Conservation (phyloP, 2,797 vertebrate genomes). For the Parauchenoglanis ngamensis region DNA sequence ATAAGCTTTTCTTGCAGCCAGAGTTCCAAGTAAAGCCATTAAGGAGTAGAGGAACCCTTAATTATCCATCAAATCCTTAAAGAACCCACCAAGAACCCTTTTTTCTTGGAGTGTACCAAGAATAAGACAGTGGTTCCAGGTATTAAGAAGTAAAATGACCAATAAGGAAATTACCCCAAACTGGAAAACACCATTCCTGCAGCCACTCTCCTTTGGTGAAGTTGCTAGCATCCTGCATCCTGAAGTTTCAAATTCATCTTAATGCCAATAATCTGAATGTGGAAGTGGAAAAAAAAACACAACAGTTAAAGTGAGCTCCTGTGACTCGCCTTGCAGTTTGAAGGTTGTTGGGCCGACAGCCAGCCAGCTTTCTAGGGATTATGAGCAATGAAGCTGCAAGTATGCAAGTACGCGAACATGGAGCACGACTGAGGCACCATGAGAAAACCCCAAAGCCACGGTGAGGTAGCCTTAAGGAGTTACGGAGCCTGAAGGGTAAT, state of each 20-base stretch:
- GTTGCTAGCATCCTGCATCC: neutral
- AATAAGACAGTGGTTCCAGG: neutral
- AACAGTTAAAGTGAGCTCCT: neutral
- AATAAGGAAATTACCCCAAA: neutral
- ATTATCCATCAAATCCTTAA: neutral
- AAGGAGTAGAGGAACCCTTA: neutral
- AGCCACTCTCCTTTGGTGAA: neutral
- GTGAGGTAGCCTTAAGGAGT: neutral
- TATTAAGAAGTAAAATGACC: neutral
- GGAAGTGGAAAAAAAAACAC: neutral
- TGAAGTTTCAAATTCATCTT: neutral
- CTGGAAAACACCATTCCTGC: neutral
- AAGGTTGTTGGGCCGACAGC: neutral
- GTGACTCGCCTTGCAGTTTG: neutral
- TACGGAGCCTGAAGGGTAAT: neutral
- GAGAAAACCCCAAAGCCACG: neutral
- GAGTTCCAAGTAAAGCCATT: neutral
- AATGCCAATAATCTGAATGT: neutral
- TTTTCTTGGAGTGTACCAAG: neutral
- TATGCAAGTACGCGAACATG: neutral
- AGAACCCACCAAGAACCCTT: neutral
- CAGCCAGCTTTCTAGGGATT: neutral
- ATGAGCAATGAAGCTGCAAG: conserved; percentile 15
- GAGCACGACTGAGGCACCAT: neutral
- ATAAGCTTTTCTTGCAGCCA: neutral